Evolutionary conservation across 2,888 invertebrate species (phyloP), one percentile per base, ranked within the genome.

Genomic region (Campoletis raptor): DNA sequence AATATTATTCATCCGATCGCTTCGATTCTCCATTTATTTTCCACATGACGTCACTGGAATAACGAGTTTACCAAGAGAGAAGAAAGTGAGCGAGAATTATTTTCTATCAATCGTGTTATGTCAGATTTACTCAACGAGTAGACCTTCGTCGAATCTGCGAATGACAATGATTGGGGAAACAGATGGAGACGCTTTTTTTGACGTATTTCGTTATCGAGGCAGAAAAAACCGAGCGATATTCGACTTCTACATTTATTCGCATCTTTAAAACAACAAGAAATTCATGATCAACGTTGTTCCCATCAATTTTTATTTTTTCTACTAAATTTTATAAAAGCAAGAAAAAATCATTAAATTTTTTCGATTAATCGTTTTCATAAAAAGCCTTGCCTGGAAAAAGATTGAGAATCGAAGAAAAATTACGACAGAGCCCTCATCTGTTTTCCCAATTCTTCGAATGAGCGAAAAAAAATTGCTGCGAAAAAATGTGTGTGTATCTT

Each of bases 11-110:
- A 48, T 24, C 18, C 36, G 40, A 70, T 21, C 54, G 37, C 37
- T 10, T 4, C n/a, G 24, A 73, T 21, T 12, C 52, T 24, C 52
- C 12, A 52, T 37, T 74, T 18, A 52, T 67, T 74, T 73, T 81
- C 73, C 81, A 74, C 76, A 69, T 85, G 76, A 81, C 76, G 54
- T 66, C n/a, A 21, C 54, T 48, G 21, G 72, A 73, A 52, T 73
- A 73, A 81, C 66, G 73, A 21, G 48, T 18, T 40, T 54, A 42
- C 45, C 42, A 37, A 15, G 61, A 37, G 72, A 72, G 37, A 72
- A 21, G 48, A 72, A 21, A 80, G 30, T 37, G 24, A 24, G 64
- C 24, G 64, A 72, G 21, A 74, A 15, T 66, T 52, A 64, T 81
- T 52, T 73, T 52, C 52, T 40, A 61, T 73, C 40, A 66, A 40